These are phyloP conservation scores for Leptatherina wallacei DNA, from an alignment of 2,797 vertebrate species.

Conservation along the genomic window DNA sequence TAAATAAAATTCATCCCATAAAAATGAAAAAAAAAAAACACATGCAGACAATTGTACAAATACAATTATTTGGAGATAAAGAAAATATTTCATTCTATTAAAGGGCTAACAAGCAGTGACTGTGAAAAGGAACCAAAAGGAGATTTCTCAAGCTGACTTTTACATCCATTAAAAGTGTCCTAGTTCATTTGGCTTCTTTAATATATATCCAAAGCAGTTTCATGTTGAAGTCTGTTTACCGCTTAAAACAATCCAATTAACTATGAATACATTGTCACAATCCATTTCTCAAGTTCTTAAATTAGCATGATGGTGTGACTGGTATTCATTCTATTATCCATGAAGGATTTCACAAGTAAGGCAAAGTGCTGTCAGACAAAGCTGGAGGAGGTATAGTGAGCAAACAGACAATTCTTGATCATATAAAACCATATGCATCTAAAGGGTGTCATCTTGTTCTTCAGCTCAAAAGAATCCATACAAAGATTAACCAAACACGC, in stretches of 20 bases:
- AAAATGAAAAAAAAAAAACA: constrained; percentile 24
- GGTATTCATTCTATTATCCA: constrained; percentile 39
- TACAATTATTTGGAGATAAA: constrained; percentile 10
- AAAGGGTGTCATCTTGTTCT: neutral
- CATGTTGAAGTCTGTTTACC: constrained; percentile 15
- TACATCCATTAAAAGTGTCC: neutral
- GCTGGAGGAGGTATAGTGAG: constrained; percentile 5
- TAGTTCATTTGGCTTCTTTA: constrained; percentile 21
- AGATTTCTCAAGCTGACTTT: constrained; percentile 24
- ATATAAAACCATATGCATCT: neutral
- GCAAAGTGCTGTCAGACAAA: constrained; percentile 2
- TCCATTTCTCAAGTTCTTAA: constrained; percentile 22
- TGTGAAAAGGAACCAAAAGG: constrained; percentile 10
- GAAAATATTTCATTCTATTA: constrained; percentile 2
- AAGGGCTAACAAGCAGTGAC: constrained; percentile 7
- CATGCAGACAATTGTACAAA: constrained; percentile 2
- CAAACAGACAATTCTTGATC: constrained; percentile 4
- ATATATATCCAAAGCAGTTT: constrained; percentile 25
- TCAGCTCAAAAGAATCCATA: neutral
- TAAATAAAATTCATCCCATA: constrained; percentile 27
- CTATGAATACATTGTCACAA: constrained; percentile 6
- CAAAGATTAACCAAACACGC: constrained; percentile 14
- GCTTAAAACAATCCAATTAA: constrained; percentile 14
- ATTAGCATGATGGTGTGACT: constrained; percentile 23
- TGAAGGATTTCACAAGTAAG: constrained; percentile 34